These are phyloP conservation scores for Boloria selene DNA, from an alignment of 2,888 invertebrate species.

Conservation along the genomic window DNA sequence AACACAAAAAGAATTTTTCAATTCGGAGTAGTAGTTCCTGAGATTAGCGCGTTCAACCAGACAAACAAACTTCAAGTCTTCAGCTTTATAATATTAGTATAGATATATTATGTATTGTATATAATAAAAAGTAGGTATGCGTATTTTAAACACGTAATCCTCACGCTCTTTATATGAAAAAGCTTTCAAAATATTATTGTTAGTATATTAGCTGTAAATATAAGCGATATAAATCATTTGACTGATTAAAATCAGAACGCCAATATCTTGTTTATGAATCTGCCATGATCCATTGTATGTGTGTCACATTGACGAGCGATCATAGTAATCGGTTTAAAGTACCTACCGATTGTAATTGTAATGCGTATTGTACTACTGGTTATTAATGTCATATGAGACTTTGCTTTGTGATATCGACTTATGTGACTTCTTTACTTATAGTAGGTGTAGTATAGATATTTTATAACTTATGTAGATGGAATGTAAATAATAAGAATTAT, in stretches of 20 bases:
- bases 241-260: conserved; percentile 62
- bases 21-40: no score
- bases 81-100: no score
- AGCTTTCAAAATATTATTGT: conserved; percentile 30
- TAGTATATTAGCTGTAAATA: conserved; percentile 32
- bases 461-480: background rate
- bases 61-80: no score
- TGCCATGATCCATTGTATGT: conserved; percentile 67
- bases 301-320: conserved; percentile 71
- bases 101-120: no score
- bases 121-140: no score
- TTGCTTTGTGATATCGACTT: conserved; percentile 20
- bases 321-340: conserved; percentile 77
- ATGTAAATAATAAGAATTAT: background rate
- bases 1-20: no score
- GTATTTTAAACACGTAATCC: no score
- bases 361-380: conserved; percentile 70
- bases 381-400: conserved; percentile 62
- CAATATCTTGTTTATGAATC: conserved; percentile 71
- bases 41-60: no score
- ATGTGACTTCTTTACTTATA: conserved; percentile 8
- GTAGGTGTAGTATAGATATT: background rate
- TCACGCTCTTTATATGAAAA: no score
- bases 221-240: conserved; percentile 30
- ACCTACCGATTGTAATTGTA: conserved; percentile 76